These are phyloP conservation scores for Drosophila truncata DNA, from an alignment of 1,140 invertebrate species.

Conservation along the genomic window DNA sequence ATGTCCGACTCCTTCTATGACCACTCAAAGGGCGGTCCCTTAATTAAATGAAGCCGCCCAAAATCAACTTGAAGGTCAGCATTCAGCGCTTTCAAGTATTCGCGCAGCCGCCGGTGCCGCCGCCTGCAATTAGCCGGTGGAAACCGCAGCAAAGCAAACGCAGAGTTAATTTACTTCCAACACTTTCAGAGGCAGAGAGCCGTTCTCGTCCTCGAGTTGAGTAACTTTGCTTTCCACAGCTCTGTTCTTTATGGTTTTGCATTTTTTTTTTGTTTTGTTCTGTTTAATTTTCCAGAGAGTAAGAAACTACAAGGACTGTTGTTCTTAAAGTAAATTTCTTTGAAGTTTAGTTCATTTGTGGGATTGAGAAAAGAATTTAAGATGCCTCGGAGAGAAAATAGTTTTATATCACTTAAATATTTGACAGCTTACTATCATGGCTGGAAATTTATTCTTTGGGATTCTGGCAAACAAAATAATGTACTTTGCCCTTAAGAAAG, in stretches of 20 bases:
- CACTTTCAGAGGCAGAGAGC: conserved; percentile 34
- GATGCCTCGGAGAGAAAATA: no score
- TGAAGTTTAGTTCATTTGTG: conserved; percentile 23
- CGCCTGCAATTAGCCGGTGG: conserved; percentile 63
- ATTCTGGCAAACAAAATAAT: not conserved
- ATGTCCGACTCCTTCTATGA: not conserved
- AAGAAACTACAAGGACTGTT: conserved; percentile 19
- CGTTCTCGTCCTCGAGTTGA: conserved; percentile 43
- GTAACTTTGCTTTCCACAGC: conserved; percentile 41
- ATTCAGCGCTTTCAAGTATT: conserved; percentile 55
- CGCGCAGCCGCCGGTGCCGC: conserved; percentile 11
- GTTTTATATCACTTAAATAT: not conserved
- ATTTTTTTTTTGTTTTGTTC: conserved; percentile 43
- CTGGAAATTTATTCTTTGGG: not conserved
- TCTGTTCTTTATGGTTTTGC: conserved; percentile 14
- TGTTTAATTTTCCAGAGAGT: conserved; percentile 45
- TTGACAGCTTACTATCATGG: not conserved
- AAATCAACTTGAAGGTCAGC: conserved; percentile 76
- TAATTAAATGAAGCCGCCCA: conserved; percentile 70
- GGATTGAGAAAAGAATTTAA: not conserved
- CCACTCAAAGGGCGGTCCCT: conserved; percentile 20
- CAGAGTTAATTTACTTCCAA: conserved; percentile 75
- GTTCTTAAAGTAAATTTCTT: conserved; percentile 24
- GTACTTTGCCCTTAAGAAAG: no score
- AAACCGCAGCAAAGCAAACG: conserved; percentile 66